phyloP scores from a whole-genome alignment of 2,888 invertebrate species.

The Melitaea athalia region DNA sequence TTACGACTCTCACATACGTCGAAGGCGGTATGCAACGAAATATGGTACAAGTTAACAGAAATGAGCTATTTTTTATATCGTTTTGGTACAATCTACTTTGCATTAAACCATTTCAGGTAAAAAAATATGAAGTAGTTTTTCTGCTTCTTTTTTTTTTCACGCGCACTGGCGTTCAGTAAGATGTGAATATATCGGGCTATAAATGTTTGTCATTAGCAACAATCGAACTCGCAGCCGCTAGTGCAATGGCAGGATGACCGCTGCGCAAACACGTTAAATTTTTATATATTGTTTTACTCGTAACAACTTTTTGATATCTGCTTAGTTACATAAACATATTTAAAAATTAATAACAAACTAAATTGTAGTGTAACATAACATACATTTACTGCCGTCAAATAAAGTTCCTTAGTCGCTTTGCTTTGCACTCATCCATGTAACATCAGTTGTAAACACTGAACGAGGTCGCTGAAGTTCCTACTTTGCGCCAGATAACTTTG shows the following conservation, averaged over 20 bases:
- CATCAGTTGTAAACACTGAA: background rate
- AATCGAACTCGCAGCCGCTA: no score
- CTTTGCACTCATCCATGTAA: background rate
- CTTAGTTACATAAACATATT: background rate
- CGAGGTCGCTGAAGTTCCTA: constrained; percentile 15
- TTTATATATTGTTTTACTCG: no score
- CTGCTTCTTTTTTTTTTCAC: no score
- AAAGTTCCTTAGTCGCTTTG: background rate
- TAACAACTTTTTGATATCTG: background rate
- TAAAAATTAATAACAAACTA: background rate
- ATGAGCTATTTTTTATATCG: background rate
- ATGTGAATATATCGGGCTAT: no score
- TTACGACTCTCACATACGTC: constrained; percentile 33
- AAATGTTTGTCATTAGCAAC: no score
- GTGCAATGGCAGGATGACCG: no score
- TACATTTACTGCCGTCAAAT: background rate
- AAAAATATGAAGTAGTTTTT: no score
- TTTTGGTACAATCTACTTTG: background rate
- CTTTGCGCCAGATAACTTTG: constrained; percentile 27
- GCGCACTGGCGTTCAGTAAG: no score
- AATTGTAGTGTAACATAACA: no score
- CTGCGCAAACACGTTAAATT: no score
- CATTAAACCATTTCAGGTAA: no score
- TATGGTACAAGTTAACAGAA: constrained; percentile 19
- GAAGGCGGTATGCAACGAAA: constrained; percentile 20